Base-by-base conservation (phyloP, 1,140 invertebrate species). In the Archegozetes longisetosus region DNA sequence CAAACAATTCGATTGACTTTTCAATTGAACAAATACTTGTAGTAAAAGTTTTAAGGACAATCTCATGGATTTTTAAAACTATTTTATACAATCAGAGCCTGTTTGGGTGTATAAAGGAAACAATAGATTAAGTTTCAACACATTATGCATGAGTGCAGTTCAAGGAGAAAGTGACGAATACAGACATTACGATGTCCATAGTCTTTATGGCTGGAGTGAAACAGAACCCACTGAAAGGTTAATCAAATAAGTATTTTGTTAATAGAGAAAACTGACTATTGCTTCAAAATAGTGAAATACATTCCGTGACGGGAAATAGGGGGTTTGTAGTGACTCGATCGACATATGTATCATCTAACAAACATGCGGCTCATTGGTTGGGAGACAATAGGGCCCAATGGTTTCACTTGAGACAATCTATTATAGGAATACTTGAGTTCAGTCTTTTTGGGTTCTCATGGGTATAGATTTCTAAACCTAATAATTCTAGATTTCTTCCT, bases 61-160 rank as follows among this genome's bases (percentile, higher is more conserved):
- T n/a, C n/a, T n/a, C n/a, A n/a, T n/a, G n/a, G n/a, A n/a, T n/a
- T n/a, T n/a, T n/a, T n/a, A n/a, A n/a, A n/a, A n/a, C n/a, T n/a
- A n/a, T n/a, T n/a, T n/a, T n/a, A n/a, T n/a, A n/a, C n/a, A n/a
- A n/a, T n/a, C n/a, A n/a, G n/a, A n/a, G n/a, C n/a, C n/a, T n/a
- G n/a, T n/a, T n/a, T n/a, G n/a, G n/a, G n/a, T n/a, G n/a, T n/a
- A n/a, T n/a, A n/a, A n/a, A n/a, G n/a, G n/a, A n/a, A n/a, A n/a
- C 4, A 32, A 73, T 24, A 75, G 53, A 28, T 63, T 94, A 12
- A 74, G 75, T 23, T 78, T 75, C 12, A 81, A 82, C 66, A 93
- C 90, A 1, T 61, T 93, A 2, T 94, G 90, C 67, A 86, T 90
- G 80, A 82, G 83, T 62, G 83, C 85, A 0, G 71, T 75, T 61